Evolutionary conservation across 1,140 invertebrate species (phyloP), one percentile per base, ranked within the genome.

Genomic region (Capitella teleta): DNA sequence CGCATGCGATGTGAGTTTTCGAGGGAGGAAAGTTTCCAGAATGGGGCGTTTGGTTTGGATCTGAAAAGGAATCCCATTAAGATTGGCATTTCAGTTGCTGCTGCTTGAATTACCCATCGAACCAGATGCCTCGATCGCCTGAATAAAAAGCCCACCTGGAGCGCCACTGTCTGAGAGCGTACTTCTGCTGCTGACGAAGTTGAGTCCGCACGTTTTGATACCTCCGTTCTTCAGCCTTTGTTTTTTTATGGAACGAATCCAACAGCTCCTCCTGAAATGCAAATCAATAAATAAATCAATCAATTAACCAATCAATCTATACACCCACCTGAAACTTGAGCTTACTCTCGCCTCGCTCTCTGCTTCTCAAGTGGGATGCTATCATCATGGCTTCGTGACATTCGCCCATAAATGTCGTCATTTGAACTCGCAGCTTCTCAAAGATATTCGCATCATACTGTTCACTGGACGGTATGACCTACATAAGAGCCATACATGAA

Each of bases 1-100:
- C 79, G 69, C 80, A 82, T 82, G 28, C 80, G 68, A 1, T 74
- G 74, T 32, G 76, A 76, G 60, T 81, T 82, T 57, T 82, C 80
- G 54, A 81, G 77, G 32, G 74, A 74, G 2, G 80, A 80, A 4
- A 82, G 62, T 54, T 78, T 80, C 80, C 69, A 72, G 47, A 70
- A 58, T 44, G 24, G 21, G 21, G 25, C 21, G 26, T 23, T 16
- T 28, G 24, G 21, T 2, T 21, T 8, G n/a, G 8, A 32, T n/a
- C 30, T 32, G 30, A 32, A 8, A 32, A 32, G n/a, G n/a, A n/a
- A n/a, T n/a, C n/a, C n/a, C n/a, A n/a, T n/a, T n/a, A n/a, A n/a
- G n/a, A n/a, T n/a, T n/a, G n/a, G n/a, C n/a, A n/a, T n/a, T n/a
- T n/a, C 32, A 34, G 10, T 12, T 34, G 16, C 32, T 34, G 16